Evolutionary conservation across 2,113 vertebrate species (phyloP), one percentile per base, ranked within the genome.

Genomic region (Centropristis striata): DNA sequence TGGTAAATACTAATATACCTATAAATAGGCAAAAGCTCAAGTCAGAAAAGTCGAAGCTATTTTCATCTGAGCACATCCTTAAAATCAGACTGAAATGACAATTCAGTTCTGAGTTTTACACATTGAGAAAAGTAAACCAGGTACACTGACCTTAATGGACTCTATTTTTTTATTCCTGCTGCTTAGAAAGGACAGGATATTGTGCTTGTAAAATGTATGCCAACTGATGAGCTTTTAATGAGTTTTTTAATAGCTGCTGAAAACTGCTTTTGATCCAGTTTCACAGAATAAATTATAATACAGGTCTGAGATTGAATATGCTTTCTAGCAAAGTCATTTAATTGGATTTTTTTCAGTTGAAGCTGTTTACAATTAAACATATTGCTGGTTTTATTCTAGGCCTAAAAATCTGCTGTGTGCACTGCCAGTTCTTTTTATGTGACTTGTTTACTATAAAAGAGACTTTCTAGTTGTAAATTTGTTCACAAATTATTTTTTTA

Each of bases 191-290:
- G 21, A 42, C 14, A 18, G 50, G 49, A 75, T 54, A 69, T 69
- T 83, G 41, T 83, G 60, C 69, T 73, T 36, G 20, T 63, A 36
- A 64, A 77, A 72, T 74, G 37, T 71, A 66, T 81, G 71, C 36
- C 44, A 73, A 66, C 60, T 69, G 53, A 82, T 83, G 55, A 81
- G 63, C 36, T 67, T 67, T 78, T 79, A 86, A 87, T 87, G 2
- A 63, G 84, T 54, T 85, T 71, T 83, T 68, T 71, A 83, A 81
- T 80, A 72, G 71, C 66, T 46, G 23, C 32, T 72, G 32, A 79
- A 80, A 85, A 67, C 8, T 41, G 21, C 64, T 32, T 78, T 68
- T 81, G 76, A 84, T 82, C 59, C 28, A 80, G 50, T 71, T 83
- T 71, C 53, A 44, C 25, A 75, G 21, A 70, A 42, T 77, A 70